Evolutionary conservation across 2,113 vertebrate genomes (phyloP).

Genomic region (Istiophorus platypterus): DNA sequence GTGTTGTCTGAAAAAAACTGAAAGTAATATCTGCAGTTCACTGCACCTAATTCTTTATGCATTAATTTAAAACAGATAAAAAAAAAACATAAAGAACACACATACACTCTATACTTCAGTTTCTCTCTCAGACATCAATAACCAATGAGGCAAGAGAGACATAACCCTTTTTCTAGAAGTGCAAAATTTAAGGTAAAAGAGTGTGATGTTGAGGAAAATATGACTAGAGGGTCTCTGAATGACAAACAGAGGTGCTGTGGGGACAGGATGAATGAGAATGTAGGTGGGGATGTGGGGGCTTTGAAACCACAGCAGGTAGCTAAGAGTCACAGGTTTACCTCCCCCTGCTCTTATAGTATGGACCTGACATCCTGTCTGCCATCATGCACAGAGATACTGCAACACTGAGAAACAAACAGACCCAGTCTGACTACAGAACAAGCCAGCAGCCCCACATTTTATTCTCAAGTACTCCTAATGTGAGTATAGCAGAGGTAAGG

Average conservation of each 20-base stretch:
- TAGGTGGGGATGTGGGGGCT: conserved; percentile 82
- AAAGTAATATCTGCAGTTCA: neutral
- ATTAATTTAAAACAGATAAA: neutral
- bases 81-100: neutral
- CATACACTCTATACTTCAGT: neutral
- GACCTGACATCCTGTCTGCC: conserved; percentile 85
- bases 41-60: neutral
- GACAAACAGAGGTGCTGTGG: conserved; percentile 66
- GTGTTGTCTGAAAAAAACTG: neutral
- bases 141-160: neutral
- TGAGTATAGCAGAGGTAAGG: conserved; percentile 41
- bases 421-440: conserved; percentile 20
- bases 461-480: conserved; percentile 18
- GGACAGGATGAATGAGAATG: conserved; percentile 78
- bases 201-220: conserved; percentile 72
- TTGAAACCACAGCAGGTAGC: conserved; percentile 82
- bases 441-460: conserved; percentile 22
- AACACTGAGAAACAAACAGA: conserved; percentile 39
- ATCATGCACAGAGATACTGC: conserved; percentile 39
- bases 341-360: conserved; percentile 58
- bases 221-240: conserved; percentile 67
- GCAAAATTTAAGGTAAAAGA: conserved; percentile 48
- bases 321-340: conserved; percentile 67
- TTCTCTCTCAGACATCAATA: conserved; percentile 22
- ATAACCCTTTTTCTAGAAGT: conserved; percentile 35